Percentiles rank a stretch among this genome's conserved stretches.
Evolutionary conservation across 2,888 invertebrate species (phyloP).

Genomic region (Rotaria sp.): DNA sequence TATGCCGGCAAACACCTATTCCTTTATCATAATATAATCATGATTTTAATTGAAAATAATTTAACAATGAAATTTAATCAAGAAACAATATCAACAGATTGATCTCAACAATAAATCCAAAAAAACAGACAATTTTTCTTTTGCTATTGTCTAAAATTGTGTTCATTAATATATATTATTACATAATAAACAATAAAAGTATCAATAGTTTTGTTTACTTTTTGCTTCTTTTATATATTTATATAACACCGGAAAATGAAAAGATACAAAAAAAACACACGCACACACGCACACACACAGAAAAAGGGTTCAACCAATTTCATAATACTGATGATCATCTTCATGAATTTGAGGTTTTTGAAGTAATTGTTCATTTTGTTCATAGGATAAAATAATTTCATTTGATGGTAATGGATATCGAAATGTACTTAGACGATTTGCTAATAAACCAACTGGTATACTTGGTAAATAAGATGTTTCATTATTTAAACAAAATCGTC

Average conservation of each 20-base stretch:
- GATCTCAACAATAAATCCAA: not conserved
- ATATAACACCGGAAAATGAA: not conserved
- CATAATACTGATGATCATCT: constrained; percentile 12
- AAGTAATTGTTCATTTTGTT: not conserved
- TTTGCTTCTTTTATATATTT: not conserved
- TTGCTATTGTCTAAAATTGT: too few relatives aligned
- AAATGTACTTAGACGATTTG: not conserved
- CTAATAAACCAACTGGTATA: not conserved
- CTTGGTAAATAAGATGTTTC: not conserved
- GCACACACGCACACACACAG: too few relatives aligned
- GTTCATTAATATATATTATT: too few relatives aligned
- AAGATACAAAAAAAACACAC: not conserved
- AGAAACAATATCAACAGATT: not conserved
- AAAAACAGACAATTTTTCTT: too few relatives aligned
- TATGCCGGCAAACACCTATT: not conserved
- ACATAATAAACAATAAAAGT: not conserved
- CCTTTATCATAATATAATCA: not conserved
- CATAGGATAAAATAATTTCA: not conserved
- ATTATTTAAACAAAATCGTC: not conserved
- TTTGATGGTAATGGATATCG: not conserved
- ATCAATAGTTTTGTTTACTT: not conserved
- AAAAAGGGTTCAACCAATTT: not conserved
- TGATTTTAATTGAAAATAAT: not conserved
- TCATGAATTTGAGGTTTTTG: not conserved
- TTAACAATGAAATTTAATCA: not conserved